Base-by-base conservation (phyloP, 2,888 invertebrate species). In the Drosophila sordidapex region DNA sequence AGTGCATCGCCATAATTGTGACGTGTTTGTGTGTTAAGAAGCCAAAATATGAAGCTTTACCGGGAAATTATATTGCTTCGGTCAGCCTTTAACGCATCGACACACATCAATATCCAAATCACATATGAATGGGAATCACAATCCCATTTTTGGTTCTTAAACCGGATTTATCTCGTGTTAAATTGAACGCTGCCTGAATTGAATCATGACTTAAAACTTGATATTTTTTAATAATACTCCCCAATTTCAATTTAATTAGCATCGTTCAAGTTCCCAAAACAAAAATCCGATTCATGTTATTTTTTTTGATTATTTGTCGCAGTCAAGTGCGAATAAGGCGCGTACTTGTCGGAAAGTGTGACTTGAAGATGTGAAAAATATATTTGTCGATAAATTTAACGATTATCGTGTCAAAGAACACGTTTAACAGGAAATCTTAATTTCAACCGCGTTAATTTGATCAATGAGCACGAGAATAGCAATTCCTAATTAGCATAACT, bases 301-400 rank as follows among this genome's bases (percentile, higher is more conserved):
- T 46, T 38, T 60, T n/a, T 76, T 48, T 51, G 64, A 54, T 70
- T n/a, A 59, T 64, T 62, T 69, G 46, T 75, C 35, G 36, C 62
- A 63, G 60, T 78, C 62, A 81, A 75, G 68, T 67, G 81, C 65
- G 58, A 66, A 59, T 67, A 38, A 70, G 67, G 65, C 63, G 57
- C 48, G 70, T 57, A 70, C 74, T 79, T 87, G 74, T 73, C 84
- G 77, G 82, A 77, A 84, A 77, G 82, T 71, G 69, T 76, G 76
- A 79, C 71, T 65, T 57, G 54, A 33, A 71, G 74, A 87, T 81
- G 76, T 81, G 79, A 61, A 68, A 75, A 52, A 35, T 13, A 35
- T 8, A 13, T 52, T 43, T 31, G 8, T 27, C 15, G 21, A 27
- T 31, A 35, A 36, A 53, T 58, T 63, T 8, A 35, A 38, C 13